Conservation (phyloP, 2,888 invertebrate species). For the Beris chalybata region DNA sequence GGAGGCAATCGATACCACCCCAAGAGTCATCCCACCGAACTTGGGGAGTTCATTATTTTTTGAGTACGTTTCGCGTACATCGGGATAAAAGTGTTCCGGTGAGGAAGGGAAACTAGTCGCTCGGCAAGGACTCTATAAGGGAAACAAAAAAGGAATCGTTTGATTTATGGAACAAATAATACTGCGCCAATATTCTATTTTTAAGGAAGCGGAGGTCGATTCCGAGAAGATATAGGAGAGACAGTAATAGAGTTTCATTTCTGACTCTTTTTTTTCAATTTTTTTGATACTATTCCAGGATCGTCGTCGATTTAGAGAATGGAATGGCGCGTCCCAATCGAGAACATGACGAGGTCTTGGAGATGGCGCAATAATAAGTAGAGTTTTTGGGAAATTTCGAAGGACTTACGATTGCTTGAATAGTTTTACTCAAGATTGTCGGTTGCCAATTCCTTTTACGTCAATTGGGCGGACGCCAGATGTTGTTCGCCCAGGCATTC, state of each 20-base stretch:
- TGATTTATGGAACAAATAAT: slow-evolving; percentile 33
- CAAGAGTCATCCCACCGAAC: slow-evolving; percentile 19
- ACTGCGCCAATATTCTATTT: slow-evolving; percentile 33
- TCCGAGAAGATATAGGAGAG: slow-evolving; percentile 24
- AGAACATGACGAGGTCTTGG: no score
- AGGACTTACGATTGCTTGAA: slow-evolving; percentile 7
- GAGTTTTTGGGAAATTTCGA: no score
- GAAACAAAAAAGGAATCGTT: slow-evolving; percentile 20
- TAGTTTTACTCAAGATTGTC: slow-evolving; percentile 29
- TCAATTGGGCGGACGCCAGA: slow-evolving; percentile 41
- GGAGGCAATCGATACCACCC: slow-evolving; percentile 24
- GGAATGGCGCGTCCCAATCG: neutral
- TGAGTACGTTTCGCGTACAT: slow-evolving; percentile 21
- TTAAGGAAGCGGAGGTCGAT: slow-evolving; percentile 22
- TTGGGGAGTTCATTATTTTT: slow-evolving; percentile 29
- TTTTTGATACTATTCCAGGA: slow-evolving; percentile 31
- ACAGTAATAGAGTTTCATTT: slow-evolving; percentile 31
- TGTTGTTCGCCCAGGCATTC: slow-evolving; percentile 10
- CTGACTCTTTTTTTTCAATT: slow-evolving; percentile 21
- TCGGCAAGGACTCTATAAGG: neutral
- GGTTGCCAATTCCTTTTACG: slow-evolving; percentile 41
- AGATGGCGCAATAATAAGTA: no score
- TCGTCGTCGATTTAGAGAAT: neutral
- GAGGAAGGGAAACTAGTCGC: slow-evolving; percentile 12
- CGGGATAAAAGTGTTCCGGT: slow-evolving; percentile 17